phyloP scores from a whole-genome alignment of 1,140 invertebrate species.

The Cherax quadricarinatus region DNA sequence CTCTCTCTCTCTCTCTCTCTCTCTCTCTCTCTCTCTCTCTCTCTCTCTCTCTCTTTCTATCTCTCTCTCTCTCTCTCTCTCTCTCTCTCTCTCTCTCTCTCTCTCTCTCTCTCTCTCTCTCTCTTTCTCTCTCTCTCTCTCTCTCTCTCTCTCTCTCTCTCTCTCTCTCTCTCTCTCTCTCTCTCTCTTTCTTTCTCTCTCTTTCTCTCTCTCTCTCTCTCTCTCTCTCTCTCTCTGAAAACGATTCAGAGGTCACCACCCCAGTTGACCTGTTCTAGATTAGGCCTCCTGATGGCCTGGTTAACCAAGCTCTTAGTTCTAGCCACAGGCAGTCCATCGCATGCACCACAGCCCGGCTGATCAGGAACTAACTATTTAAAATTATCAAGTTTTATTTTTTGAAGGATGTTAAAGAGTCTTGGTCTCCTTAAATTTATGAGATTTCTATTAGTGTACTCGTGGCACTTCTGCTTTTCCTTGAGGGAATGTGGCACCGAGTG shows the following conservation, averaged over 20 bases:
- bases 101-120: background rate
- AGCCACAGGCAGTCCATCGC: background rate
- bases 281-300: too few relatives aligned
- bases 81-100: too few relatives aligned
- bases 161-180: background rate
- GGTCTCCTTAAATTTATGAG: too few relatives aligned
- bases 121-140: conserved; percentile 15
- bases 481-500: too few relatives aligned
- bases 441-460: too few relatives aligned
- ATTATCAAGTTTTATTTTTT: background rate
- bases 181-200: background rate
- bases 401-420: too few relatives aligned
- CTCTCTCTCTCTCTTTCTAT: background rate
- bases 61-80: too few relatives aligned
- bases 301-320: too few relatives aligned
- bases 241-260: too few relatives aligned
- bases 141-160: background rate
- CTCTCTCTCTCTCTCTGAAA: conserved; percentile 35
- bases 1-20: conserved; percentile 14
- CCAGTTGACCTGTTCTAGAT: too few relatives aligned
- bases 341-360: background rate
- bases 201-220: conserved; percentile 41
- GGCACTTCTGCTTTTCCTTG: too few relatives aligned
- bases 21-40: background rate
- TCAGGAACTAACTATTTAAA: background rate